Evolutionary conservation across 2,888 invertebrate species (phyloP), one percentile per base, ranked within the genome.

Genomic region (Notodonta ziczac): DNA sequence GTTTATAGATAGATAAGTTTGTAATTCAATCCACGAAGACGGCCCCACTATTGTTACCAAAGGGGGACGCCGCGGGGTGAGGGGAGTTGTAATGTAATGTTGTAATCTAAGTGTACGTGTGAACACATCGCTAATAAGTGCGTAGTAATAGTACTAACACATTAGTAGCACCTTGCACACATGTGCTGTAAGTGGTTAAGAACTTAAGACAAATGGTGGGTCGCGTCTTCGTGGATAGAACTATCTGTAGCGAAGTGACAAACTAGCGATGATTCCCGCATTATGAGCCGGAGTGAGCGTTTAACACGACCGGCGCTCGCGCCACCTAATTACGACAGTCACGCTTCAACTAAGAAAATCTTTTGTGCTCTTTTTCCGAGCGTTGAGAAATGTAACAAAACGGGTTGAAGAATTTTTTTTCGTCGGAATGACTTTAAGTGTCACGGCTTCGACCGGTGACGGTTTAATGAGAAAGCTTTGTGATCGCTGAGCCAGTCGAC

Each of bases 381-480:
- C 87, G 85, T 87, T 84, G 85, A 90, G 88, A 89, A 91, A 89
- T 88, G 86, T 88, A 88, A 90, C 89, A 85, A 89, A 91, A 89
- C 86, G 84, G 86, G 82, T 84, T 76, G 81, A 80, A 79, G 81
- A 76, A 7, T 77, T 85, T 88, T 87, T 89, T 90, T 91, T 89
- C 78, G 80, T 84, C 75, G 84, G 89, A 90, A 90, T 90, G 86
- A 90, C 84, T 91, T 89, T 92, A 87, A 89, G 89, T 91, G 91
- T 90, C 91, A 90, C 88, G 89, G 87, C 85, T 87, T 80, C 81
- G 84, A 81, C 81, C 86, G 86, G 85, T 88, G 91, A 91, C 89
- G 91, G 86, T 88, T 89, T 92, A 92, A 93, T 92, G 93, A 91
- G 92, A 92, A 90, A 85, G 88, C 89, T 89, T 93, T 93, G 93